These are phyloP conservation scores for Spisula subtruncata DNA, from an alignment of 2,888 invertebrate genomes.

Conservation along the genomic window DNA sequence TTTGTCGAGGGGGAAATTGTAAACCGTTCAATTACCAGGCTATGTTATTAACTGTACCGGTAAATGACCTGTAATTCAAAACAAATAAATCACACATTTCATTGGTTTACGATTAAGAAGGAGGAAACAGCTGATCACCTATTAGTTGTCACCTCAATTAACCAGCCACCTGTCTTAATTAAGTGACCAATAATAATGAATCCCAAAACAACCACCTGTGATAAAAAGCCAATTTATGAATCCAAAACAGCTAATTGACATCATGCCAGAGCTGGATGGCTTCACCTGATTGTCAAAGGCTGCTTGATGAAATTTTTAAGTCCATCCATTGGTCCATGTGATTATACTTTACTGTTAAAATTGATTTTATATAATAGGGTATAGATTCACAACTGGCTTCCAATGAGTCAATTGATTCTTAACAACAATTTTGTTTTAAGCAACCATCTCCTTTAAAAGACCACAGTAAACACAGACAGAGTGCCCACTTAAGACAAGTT, in stretches of 20 bases:
- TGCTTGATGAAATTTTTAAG: too few species aligned
- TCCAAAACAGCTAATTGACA: too few species aligned
- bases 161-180: background rate
- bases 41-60: background rate
- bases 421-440: too few species aligned
- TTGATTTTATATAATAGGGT: too few species aligned
- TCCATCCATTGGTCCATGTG: too few species aligned
- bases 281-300: too few species aligned
- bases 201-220: background rate
- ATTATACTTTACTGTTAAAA: too few species aligned
- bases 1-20: conserved; percentile 11
- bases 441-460: too few species aligned
- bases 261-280: too few species aligned
- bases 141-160: background rate
- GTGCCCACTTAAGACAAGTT: too few species aligned
- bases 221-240: too few species aligned
- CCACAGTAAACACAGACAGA: too few species aligned
- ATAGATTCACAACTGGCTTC: background rate
- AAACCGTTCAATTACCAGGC: background rate
- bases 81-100: background rate
- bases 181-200: background rate
- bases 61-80: background rate
- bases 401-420: background rate
- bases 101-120: background rate
- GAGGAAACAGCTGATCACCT: background rate